Conservation (phyloP, 53 echinoderm and acorn worm species). For the Henricia sp. region DNA sequence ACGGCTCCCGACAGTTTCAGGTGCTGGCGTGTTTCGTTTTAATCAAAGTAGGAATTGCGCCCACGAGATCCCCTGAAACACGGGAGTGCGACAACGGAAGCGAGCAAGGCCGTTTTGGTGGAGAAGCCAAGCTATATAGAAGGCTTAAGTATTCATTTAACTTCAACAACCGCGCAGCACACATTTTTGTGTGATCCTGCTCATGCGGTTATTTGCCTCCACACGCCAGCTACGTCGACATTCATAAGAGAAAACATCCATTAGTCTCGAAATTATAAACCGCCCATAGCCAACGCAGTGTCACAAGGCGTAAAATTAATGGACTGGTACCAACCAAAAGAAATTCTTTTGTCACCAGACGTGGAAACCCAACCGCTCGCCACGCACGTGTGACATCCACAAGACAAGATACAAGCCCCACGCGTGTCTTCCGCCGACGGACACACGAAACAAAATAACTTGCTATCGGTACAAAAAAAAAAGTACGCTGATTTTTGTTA, state of each 20-base stretch:
- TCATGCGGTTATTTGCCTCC: too few relatives aligned
- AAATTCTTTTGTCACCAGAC: neutral
- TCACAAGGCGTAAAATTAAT: conserved; percentile 5
- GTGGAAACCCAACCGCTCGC: neutral
- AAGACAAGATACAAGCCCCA: neutral
- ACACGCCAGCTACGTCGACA: conserved; percentile 1
- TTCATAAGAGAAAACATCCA: conserved; percentile 28
- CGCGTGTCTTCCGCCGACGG: neutral
- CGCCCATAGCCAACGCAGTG: neutral
- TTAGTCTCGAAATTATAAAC: conserved; percentile 10
- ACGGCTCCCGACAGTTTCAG: conserved; percentile 6
- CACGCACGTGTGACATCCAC: conserved; percentile 12
- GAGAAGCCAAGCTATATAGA: too few relatives aligned
- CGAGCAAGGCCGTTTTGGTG: conserved; percentile 34
- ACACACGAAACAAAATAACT: neutral
- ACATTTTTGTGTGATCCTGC: too few relatives aligned
- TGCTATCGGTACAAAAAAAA: neutral
- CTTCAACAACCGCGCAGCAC: too few relatives aligned
- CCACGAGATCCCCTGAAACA: conserved; percentile 19
- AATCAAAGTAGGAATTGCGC: conserved; percentile 35
- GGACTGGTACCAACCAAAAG: neutral
- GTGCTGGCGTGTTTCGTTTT: conserved; percentile 13
- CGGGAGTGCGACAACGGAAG: conserved; percentile 20
- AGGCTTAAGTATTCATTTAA: too few relatives aligned
- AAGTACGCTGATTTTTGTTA: neutral